Base-by-base conservation (phyloP, 2,888 invertebrate genomes). In the Blastobasis lacticolella region DNA sequence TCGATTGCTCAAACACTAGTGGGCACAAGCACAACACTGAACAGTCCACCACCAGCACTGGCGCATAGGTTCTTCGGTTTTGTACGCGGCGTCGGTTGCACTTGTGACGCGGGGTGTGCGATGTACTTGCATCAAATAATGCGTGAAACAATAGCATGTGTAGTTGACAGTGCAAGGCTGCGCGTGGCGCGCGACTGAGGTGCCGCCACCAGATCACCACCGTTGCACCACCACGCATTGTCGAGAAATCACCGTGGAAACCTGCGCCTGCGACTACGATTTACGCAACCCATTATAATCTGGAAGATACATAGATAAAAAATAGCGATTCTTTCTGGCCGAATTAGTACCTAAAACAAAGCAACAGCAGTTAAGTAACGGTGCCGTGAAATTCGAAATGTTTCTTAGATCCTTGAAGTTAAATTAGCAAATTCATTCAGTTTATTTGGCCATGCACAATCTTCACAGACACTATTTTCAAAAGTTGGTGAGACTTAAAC, bases 211-310 rank as follows among this genome's bases (percentile, higher is more conserved):
- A 65, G 67, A 69, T 65, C 68, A 72, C 73, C 78, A 75, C 77
- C 76, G 81, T 85, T 85, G 78, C 86, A 84, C 81, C 81, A 81
- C 75, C 72, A 73, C 70, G 71, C 81, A 84, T 82, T 86, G 85
- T 85, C 78, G 71, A 78, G 74, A 74, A 66, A 78, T 66, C 64
- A 74, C 79, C 84, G 86, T 85, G 84, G 84, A 81, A 87, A 82
- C 81, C 70, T 66, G 66, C 65, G 64, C 73, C 71, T 66, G 62
- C 67, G 69, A 23, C 23, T 23, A 23, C 23, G 62, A 64, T 81
- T 87, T 86, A 78, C 85, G 86, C 84, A 87, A 87, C 64, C 80
- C 68, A 80, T 81, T 80, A 75, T 80, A 69, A 71, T 73, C 70
- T 71, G 73, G 78, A 75, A 79, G 78, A 81, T 74, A 75, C 74